phyloP scores from a whole-genome alignment of 2,113 vertebrate species.

The Eretmochelys imbricata region DNA sequence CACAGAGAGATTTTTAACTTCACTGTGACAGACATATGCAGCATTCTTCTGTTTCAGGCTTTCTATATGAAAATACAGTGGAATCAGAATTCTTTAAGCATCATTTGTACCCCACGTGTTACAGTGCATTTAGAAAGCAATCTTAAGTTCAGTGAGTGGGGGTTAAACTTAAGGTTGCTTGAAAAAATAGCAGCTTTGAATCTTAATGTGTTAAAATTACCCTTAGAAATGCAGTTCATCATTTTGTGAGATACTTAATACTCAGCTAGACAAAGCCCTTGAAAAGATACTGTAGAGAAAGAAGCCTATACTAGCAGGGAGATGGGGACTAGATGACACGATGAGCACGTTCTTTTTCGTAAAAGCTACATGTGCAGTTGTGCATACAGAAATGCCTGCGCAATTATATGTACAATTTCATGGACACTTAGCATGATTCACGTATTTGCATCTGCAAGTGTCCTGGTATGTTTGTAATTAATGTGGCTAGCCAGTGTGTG shows the following conservation, averaged over 20 bases:
- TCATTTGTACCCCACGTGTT: neutral
- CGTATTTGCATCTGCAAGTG: neutral
- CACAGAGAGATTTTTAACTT: neutral
- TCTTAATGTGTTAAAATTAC: neutral
- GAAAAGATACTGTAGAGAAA: neutral
- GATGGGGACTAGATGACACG: neutral
- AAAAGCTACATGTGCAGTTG: neutral
- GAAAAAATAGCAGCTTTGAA: neutral
- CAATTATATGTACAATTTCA: neutral
- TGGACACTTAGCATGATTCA: neutral
- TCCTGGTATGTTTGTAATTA: neutral
- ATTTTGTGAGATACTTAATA: neutral
- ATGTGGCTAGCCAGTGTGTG: constrained; percentile 55
- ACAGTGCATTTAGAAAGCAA: neutral
- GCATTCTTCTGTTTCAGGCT: neutral
- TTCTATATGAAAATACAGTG: neutral
- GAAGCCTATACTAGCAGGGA: neutral
- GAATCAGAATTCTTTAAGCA: neutral
- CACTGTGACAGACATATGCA: neutral
- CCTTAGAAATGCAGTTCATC: neutral
- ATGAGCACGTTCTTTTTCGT: neutral
- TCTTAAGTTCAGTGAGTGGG: accelerated
- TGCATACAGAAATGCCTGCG: neutral
- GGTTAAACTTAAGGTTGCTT: neutral
- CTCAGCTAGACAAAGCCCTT: neutral